A percentile compares a stretch with the other conserved stretches of the same genome.
phyloP scores from a whole-genome alignment of 2,113 vertebrate genomes.

The Gracilinanus agilis region DNA sequence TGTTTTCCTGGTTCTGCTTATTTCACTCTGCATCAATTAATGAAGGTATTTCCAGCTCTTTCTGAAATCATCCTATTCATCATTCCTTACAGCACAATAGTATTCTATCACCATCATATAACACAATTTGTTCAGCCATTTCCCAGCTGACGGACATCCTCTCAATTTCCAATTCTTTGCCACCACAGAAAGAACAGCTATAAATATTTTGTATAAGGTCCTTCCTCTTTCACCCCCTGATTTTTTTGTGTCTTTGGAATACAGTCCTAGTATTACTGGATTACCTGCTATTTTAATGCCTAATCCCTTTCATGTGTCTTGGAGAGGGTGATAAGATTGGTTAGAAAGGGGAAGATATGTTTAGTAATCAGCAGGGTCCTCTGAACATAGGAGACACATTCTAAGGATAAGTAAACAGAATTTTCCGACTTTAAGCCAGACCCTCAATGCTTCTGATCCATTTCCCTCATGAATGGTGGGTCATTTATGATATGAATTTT shows the following conservation, averaged over 20 bases:
- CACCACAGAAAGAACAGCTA: too few relatives aligned
- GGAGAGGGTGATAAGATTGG: not conserved
- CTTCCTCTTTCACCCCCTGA: not conserved
- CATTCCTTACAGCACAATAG: too few relatives aligned
- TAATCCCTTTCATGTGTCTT: slow-evolving; percentile 3
- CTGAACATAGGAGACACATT: not conserved
- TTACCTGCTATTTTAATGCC: slow-evolving; percentile 28
- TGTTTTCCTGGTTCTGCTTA: too few relatives aligned
- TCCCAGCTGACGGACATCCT: too few relatives aligned
- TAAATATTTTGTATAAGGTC: too few relatives aligned
- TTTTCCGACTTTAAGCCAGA: not conserved
- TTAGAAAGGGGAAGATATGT: not conserved
- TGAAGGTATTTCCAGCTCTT: too few relatives aligned
- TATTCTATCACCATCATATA: too few relatives aligned
- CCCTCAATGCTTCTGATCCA: not conserved
- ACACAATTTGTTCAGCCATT: too few relatives aligned
- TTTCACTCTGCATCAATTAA: too few relatives aligned
- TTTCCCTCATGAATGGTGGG: not conserved
- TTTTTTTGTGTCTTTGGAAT: not conserved
- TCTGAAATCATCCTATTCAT: too few relatives aligned
- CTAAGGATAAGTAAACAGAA: not conserved
- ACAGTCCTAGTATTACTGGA: not conserved
- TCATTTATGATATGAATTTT: not conserved
- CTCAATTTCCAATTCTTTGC: too few relatives aligned
- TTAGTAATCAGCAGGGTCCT: not conserved